Evolutionary conservation across 2,888 invertebrate genomes (phyloP).

Genomic region (Yponomeuta malinellus): DNA sequence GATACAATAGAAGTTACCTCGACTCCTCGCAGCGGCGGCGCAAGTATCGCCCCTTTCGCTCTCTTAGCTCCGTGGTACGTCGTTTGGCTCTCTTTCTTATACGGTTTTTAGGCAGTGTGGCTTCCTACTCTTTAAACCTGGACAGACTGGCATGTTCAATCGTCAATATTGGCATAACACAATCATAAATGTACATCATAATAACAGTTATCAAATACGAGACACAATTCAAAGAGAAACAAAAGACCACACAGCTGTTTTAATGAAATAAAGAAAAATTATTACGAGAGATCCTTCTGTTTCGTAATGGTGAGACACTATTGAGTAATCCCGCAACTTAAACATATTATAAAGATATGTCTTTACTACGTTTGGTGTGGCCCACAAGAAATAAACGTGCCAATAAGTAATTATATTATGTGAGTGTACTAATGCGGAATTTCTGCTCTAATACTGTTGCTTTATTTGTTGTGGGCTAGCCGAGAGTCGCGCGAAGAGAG

Average conservation of each 20-base stretch:
- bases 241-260: conserved; percentile 56
- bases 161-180: conserved; percentile 53
- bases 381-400: conserved; percentile 55
- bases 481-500: conserved; percentile 4
- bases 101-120: conserved; percentile 68
- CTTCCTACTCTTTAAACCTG: conserved; percentile 62
- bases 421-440: conserved; percentile 7
- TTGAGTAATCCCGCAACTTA: conserved; percentile 8
- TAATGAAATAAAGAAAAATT: conserved; percentile 15
- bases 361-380: conserved; percentile 25
- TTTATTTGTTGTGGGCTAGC: conserved; percentile 22
- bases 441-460: conserved; percentile 2
- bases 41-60: conserved; percentile 38
- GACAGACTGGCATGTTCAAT: conserved; percentile 62
- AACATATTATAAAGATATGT: conserved; percentile 34
- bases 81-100: conserved; percentile 54
- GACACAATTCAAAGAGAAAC: conserved; percentile 22
- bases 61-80: conserved; percentile 48
- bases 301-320: neutral
- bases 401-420: conserved; percentile 15
- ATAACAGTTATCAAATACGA: conserved; percentile 24
- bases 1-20: conserved; percentile 67
- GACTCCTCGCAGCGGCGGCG: conserved; percentile 55
- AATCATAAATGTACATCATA: conserved; percentile 25
- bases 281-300: conserved; percentile 16